Percentiles rank a stretch among this genome's conserved stretches.
Conservation (phyloP, 2,888 invertebrate species). For the Idaea biselata region DNA sequence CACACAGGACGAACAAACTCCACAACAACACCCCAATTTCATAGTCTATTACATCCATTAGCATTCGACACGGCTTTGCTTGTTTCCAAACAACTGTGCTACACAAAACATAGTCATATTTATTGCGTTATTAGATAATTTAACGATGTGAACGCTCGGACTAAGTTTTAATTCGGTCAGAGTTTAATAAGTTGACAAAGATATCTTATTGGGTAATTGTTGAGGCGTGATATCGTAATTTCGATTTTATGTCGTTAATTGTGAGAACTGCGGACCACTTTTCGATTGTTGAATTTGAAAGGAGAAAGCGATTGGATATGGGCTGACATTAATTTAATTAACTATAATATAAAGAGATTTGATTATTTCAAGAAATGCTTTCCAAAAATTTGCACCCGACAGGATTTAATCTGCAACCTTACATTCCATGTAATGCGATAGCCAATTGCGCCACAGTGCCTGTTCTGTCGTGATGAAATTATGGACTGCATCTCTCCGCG, state of each 20-base stretch:
- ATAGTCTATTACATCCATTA: conserved; percentile 65
- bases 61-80: conserved; percentile 65
- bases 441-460: too few relatives aligned
- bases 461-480: too few relatives aligned
- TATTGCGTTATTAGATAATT: conserved; percentile 75
- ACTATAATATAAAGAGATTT: too few relatives aligned
- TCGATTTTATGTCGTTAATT: background rate
- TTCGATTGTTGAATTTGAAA: background rate
- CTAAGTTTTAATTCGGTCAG: conserved; percentile 72
- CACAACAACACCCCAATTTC: conserved; percentile 47
- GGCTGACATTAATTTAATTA: background rate
- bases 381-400: too few relatives aligned
- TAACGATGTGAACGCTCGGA: conserved; percentile 74
- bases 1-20: conserved; percentile 40
- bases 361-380: too few relatives aligned
- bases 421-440: too few relatives aligned
- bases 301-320: background rate
- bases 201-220: conserved; percentile 64
- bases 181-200: conserved; percentile 78
- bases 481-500: too few relatives aligned
- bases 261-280: background rate
- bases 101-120: conserved; percentile 59
- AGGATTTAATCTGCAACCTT: too few relatives aligned
- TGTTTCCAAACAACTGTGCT: conserved; percentile 71
- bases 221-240: conserved; percentile 59